Percentiles rank a stretch among this genome's conserved stretches.
These are phyloP conservation scores for Napeogenes sylphis DNA, from an alignment of 2,888 invertebrate genomes.

Conservation along the genomic window DNA sequence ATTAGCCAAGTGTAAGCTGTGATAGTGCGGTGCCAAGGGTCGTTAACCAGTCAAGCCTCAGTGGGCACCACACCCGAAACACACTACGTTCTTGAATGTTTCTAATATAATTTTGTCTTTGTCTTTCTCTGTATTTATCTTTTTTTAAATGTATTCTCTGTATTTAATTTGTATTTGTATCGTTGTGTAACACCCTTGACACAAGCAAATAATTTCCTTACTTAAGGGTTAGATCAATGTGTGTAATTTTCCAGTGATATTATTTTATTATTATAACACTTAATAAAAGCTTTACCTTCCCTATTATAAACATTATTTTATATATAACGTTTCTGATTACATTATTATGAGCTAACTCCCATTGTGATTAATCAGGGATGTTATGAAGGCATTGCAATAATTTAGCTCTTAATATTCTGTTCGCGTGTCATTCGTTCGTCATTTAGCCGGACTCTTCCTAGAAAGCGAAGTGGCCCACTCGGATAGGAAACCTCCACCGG, in stretches of 20 bases:
- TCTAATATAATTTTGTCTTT: neutral
- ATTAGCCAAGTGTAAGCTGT: constrained; percentile 48
- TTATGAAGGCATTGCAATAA: constrained; percentile 39
- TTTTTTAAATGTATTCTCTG: no score
- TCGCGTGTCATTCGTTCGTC: constrained; percentile 49
- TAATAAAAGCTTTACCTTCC: neutral
- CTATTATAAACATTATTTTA: constrained; percentile 10
- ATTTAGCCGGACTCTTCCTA: constrained; percentile 65
- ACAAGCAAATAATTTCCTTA: no score
- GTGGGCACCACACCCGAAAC: constrained; percentile 14
- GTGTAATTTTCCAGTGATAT: no score
- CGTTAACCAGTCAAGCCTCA: constrained; percentile 38
- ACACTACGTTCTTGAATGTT: constrained; percentile 21
- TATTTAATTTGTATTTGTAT: no score
- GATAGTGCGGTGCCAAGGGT: constrained; percentile 38
- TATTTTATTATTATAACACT: no score
- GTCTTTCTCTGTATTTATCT: no score
- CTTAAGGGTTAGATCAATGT: no score
- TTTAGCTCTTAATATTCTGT: constrained; percentile 55
- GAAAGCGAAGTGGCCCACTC: constrained; percentile 67
- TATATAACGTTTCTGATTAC: constrained; percentile 19
- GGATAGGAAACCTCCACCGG: constrained; percentile 51
- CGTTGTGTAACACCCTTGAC: no score
- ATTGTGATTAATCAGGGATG: constrained; percentile 49
- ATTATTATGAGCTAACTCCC: constrained; percentile 20